A percentile compares a stretch with the other conserved stretches of the same genome.
phyloP scores from a whole-genome alignment of 2,797 vertebrate species.

The Hoplostethus mediterraneus region DNA sequence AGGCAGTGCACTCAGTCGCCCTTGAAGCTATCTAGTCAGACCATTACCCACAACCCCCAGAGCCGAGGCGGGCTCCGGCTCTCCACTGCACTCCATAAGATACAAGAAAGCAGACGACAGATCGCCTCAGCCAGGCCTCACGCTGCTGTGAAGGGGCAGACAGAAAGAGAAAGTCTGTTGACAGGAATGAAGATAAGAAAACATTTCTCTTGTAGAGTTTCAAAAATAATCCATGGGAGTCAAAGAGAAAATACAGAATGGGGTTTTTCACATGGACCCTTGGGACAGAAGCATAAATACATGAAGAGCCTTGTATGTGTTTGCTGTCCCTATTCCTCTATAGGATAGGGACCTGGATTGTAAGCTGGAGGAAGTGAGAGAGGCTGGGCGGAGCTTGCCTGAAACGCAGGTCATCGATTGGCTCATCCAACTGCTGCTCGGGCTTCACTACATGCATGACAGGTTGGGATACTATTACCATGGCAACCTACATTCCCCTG shows the following conservation, averaged over 20 bases:
- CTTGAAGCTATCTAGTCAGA: constrained; percentile 38
- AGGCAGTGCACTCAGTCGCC: background rate
- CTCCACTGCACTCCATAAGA: background rate
- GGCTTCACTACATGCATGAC: constrained; percentile 90
- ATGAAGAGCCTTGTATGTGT: background rate
- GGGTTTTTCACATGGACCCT: too few species aligned
- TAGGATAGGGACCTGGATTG: constrained; percentile 89
- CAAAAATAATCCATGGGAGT: too few species aligned
- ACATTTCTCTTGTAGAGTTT: too few species aligned
- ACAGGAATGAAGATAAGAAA: too few species aligned
- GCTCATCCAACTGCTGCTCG: constrained; percentile 88
- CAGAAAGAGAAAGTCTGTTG: too few species aligned
- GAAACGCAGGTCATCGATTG: constrained; percentile 87
- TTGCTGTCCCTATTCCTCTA: constrained; percentile 36
- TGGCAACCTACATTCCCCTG: background rate
- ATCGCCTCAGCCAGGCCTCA: too few species aligned
- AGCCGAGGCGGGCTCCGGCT: constrained; percentile 16
- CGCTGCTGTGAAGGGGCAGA: too few species aligned
- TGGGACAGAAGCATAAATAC: background rate
- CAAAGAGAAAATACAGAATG: too few species aligned
- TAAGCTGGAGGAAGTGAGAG: constrained; percentile 86
- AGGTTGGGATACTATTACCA: constrained; percentile 78
- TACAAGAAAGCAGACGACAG: too few species aligned
- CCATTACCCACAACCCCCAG: constrained; percentile 49
- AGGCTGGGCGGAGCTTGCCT: constrained; percentile 77